Conservation (phyloP, 2,797 vertebrate species). For the Coreius guichenoti region DNA sequence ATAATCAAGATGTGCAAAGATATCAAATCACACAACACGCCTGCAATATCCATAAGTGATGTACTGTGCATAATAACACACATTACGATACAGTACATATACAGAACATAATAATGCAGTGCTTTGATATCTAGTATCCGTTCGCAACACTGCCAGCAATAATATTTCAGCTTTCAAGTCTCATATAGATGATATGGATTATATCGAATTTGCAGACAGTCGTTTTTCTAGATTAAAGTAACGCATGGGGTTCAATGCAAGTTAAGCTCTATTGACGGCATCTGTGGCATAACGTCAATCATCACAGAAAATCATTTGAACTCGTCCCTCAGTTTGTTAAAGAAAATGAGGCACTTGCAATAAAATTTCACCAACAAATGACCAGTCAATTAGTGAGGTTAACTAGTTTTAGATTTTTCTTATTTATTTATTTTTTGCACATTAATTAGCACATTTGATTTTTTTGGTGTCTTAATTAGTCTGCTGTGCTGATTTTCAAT, state of each 20-base stretch:
- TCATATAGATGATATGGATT: slow-evolving; percentile 13
- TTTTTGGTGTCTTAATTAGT: neutral
- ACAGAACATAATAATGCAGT: neutral
- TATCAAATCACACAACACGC: slow-evolving; percentile 52
- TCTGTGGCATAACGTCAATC: neutral
- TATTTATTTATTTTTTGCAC: neutral
- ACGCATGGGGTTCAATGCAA: neutral
- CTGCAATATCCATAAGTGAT: slow-evolving; percentile 10
- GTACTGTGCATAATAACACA: neutral
- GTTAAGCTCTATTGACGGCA: neutral
- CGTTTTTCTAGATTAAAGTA: neutral
- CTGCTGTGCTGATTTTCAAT: neutral
- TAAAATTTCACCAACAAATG: neutral
- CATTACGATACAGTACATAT: slow-evolving; percentile 12
- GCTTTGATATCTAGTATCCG: neutral
- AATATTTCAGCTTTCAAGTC: neutral
- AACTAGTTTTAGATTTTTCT: neutral
- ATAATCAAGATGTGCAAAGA: slow-evolving; percentile 51
- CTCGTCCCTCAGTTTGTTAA: neutral
- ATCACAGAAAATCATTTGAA: neutral
- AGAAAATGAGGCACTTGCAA: neutral
- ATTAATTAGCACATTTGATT: neutral
- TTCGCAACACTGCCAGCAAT: neutral
- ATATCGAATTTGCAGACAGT: neutral
- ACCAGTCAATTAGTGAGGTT: neutral